phyloP scores from a whole-genome alignment of 1,140 invertebrate species.

The Sycobia sp. region DNA sequence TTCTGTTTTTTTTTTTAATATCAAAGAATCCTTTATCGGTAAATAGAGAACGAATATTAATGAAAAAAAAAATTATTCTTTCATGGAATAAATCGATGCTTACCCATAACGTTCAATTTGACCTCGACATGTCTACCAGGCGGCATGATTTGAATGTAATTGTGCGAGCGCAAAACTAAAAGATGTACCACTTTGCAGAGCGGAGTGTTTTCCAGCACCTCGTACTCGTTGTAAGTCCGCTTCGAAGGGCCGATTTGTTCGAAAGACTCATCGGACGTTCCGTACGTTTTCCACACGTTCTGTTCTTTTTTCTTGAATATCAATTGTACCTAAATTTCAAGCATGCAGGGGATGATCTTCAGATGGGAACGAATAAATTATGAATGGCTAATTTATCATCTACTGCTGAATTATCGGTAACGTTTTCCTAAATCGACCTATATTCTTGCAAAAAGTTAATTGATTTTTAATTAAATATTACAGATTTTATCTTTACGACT shows the following conservation, averaged over 20 bases:
- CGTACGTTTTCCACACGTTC: conserved; percentile 52
- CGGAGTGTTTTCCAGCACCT: conserved; percentile 51
- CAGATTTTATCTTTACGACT: too few relatives aligned
- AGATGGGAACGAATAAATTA: too few relatives aligned
- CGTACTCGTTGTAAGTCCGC: conserved; percentile 50
- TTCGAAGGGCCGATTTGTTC: conserved; percentile 29
- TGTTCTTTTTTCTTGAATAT: conserved; percentile 47
- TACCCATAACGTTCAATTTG: conserved; percentile 54
- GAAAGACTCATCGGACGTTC: conserved; percentile 38
- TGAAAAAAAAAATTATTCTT: too few relatives aligned
- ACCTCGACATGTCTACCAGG: conserved; percentile 53
- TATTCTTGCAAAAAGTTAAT: too few relatives aligned
- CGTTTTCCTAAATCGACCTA: too few relatives aligned
- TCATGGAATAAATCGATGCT: neutral
- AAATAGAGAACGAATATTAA: too few relatives aligned
- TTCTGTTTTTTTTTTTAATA: too few relatives aligned
- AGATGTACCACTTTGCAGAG: conserved; percentile 53
- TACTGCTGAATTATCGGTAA: too few relatives aligned
- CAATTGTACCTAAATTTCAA: conserved; percentile 49
- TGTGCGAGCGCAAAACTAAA: conserved; percentile 48
- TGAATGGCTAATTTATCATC: too few relatives aligned
- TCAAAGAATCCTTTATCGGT: too few relatives aligned
- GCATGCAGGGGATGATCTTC: too few relatives aligned
- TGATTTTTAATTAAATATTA: too few relatives aligned
- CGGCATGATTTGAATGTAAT: conserved; percentile 54